These are phyloP conservation scores for Vimba vimba DNA, from an alignment of 2,113 vertebrate genomes.

Conservation along the genomic window DNA sequence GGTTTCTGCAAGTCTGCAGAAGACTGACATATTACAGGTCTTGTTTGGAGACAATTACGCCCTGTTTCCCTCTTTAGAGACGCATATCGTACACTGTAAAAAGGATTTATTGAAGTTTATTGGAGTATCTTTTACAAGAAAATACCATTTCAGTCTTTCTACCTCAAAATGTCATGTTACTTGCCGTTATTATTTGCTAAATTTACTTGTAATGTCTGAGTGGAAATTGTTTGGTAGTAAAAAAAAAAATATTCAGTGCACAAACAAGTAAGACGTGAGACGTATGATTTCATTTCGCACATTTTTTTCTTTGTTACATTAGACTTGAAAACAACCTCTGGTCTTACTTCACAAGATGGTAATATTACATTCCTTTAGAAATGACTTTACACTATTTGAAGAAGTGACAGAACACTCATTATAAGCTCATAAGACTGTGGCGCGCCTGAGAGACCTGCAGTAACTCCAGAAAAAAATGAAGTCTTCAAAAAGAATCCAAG, in stretches of 20 bases:
- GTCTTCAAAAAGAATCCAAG: neutral
- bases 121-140: too few species aligned
- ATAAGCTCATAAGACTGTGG: neutral
- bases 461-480: neutral
- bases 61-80: neutral
- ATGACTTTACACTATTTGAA: neutral
- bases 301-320: neutral
- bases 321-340: neutral
- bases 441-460: neutral
- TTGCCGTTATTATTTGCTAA: too few species aligned
- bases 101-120: too few species aligned
- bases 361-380: neutral
- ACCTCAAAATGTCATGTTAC: too few species aligned
- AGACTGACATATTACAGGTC: neutral
- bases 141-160: too few species aligned
- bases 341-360: neutral
- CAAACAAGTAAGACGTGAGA: neutral
- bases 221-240: too few species aligned
- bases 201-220: too few species aligned
- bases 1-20: neutral
- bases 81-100: neutral
- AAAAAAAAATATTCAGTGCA: too few species aligned
- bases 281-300: neutral
- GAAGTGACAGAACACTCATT: constrained; percentile 9
- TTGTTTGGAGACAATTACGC: neutral